Evolutionary conservation across 2,888 invertebrate species (phyloP).

Genomic region (Allygus modestus): DNA sequence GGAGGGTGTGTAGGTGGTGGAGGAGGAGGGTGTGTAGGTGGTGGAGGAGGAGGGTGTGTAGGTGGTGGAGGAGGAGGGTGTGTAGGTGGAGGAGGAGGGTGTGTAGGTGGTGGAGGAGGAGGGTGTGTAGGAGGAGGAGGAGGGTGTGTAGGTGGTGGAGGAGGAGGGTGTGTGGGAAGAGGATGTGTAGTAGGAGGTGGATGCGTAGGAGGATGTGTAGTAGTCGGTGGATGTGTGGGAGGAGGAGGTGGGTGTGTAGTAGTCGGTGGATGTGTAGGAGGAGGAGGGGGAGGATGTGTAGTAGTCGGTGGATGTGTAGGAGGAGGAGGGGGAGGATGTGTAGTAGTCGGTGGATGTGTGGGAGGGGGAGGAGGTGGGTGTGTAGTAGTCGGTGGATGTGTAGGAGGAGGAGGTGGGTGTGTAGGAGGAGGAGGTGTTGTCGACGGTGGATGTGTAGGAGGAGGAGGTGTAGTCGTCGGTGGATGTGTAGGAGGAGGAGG

Average conservation of each 20-base stretch:
- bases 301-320: neutral
- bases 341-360: neutral
- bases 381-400: neutral
- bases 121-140: neutral
- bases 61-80: neutral
- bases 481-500: neutral
- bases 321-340: neutral
- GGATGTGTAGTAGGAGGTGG: neutral
- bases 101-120: neutral
- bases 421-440: neutral
- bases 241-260: neutral
- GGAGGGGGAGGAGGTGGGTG: neutral
- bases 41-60: neutral
- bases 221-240: neutral
- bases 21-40: neutral
- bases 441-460: neutral
- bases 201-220: neutral
- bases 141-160: neutral
- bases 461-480: neutral
- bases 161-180: neutral
- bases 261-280: neutral
- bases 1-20: neutral
- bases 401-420: neutral
- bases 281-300: neutral
- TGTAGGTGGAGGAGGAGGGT: neutral